A percentile compares a stretch with the other conserved stretches of the same genome.
These are phyloP conservation scores for Sesia apiformis DNA, from an alignment of 2,888 invertebrate genomes.

Conservation along the genomic window DNA sequence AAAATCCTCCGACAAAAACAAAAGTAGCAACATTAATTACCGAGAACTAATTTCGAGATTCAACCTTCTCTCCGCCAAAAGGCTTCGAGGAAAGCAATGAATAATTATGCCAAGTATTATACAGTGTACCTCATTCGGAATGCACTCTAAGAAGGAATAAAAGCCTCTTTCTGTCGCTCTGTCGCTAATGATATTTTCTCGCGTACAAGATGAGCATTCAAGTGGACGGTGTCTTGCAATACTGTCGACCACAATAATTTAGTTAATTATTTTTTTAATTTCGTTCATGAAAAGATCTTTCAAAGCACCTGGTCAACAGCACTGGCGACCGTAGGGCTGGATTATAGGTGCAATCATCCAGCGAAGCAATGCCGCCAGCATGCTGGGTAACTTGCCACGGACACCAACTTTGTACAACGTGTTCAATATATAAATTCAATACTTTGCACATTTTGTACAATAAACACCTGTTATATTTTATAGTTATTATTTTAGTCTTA, in stretches of 20 bases:
- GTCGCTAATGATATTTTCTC: conserved; percentile 8
- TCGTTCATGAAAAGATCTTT: too few species aligned
- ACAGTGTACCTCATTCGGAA: not conserved
- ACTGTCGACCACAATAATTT: not conserved
- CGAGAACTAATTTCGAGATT: not conserved
- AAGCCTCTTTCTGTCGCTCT: conserved; percentile 8
- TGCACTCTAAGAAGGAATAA: conserved; percentile 1
- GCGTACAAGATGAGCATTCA: conserved; percentile 5
- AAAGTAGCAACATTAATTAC: not conserved
- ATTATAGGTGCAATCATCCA: too few species aligned
- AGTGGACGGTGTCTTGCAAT: conserved; percentile 3
- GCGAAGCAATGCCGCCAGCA: too few species aligned
- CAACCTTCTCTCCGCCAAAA: not conserved
- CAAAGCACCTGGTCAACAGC: too few species aligned
- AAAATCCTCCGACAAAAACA: not conserved
- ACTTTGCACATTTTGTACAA: too few species aligned
- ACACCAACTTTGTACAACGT: too few species aligned
- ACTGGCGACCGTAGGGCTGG: too few species aligned
- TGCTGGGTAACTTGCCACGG: too few species aligned
- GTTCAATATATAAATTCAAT: too few species aligned
- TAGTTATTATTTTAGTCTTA: too few species aligned
- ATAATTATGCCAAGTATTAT: not conserved
- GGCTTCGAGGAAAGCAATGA: not conserved
- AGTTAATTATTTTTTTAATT: too few species aligned
- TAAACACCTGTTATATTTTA: too few species aligned